Evolutionary conservation across 2,888 invertebrate genomes (phyloP).

Genomic region (Gymnoscelis rufifasciata): DNA sequence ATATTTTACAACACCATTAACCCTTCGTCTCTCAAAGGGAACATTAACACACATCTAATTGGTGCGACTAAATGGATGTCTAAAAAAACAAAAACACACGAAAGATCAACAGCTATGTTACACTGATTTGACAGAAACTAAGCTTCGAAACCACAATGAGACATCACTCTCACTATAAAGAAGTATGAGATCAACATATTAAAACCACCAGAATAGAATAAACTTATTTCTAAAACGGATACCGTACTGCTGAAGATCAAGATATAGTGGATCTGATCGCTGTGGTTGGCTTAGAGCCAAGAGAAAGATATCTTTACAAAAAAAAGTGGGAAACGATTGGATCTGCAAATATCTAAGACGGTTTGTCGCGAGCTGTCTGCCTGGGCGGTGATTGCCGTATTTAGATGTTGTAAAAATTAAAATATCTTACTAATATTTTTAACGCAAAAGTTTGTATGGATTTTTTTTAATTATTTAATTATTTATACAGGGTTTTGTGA

Average conservation of each 20-base stretch:
- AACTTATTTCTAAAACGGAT: neutral
- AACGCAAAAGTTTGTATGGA: too few relatives aligned
- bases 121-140: constrained; percentile 20
- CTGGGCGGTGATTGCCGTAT: neutral
- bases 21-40: constrained; percentile 13
- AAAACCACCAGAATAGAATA: constrained; percentile 6
- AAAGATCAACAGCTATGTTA: constrained; percentile 9
- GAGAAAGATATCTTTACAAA: constrained; percentile 18
- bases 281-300: constrained; percentile 13
- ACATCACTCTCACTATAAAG: constrained; percentile 17
- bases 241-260: constrained; percentile 11
- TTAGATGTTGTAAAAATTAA: neutral
- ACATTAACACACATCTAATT: constrained; percentile 14
- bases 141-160: constrained; percentile 15
- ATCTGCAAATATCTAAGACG: constrained; percentile 27
- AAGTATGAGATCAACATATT: constrained; percentile 14
- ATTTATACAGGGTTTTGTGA: too few relatives aligned
- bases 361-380: constrained; percentile 17
- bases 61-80: constrained; percentile 13
- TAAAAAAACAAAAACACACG: constrained; percentile 4
- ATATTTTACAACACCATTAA: constrained; percentile 13
- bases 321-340: constrained; percentile 30
- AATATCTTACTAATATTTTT: too few relatives aligned
- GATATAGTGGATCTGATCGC: constrained; percentile 5
- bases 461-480: too few relatives aligned